Evolutionary conservation across 2,113 vertebrate species (phyloP), one percentile per base, ranked within the genome.

Genomic region (Platysteira castanea): DNA sequence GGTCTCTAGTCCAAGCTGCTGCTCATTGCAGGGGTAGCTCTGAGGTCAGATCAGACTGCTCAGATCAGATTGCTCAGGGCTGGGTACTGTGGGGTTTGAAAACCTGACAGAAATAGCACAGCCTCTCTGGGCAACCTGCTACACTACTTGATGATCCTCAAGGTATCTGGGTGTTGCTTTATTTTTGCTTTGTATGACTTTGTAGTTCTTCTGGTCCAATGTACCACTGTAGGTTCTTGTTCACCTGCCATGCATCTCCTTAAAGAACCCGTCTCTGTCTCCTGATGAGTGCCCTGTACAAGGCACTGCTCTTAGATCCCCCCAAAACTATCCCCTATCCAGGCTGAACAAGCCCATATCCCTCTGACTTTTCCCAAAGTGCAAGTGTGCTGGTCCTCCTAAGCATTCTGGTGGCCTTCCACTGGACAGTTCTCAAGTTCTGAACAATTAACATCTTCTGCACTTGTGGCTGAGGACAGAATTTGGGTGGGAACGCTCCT

Each of bases 321-420:
- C 30, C 10, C 15, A 35, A 27, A 89, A 26, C 23, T 23, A 47
- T 27, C 10, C 30, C 10, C 23, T 42, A 11, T 54, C 11, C 27
- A 42, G 47, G 16, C 11, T 82, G 56, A 90, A 56, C 8, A 82
- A 74, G 28, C 2, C 33, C 21, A 28, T 11, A 44, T 10, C 4
- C 20, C 9, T 50, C 2, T 1, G 53, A 5, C 9, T 74, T 61
- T 95, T 57, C 54, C 35, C 49, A 63, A 91, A 82, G 9, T 12
- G 2, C 46, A 81, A 30, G 11, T 11, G 20, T 47, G 14, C 4
- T 50, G 11, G 1, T 19, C 3, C 1, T 35, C 6, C 21, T n/a
- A 11, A 69, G 22, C 46, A 71, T 23, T 24, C 37, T 61, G 8
- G 6, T 42, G 53, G 27, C 15, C 15, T 21, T 78, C 13, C 24